Evolutionary conservation across 2,888 invertebrate genomes (phyloP).

Genomic region (Desoria tigrina): DNA sequence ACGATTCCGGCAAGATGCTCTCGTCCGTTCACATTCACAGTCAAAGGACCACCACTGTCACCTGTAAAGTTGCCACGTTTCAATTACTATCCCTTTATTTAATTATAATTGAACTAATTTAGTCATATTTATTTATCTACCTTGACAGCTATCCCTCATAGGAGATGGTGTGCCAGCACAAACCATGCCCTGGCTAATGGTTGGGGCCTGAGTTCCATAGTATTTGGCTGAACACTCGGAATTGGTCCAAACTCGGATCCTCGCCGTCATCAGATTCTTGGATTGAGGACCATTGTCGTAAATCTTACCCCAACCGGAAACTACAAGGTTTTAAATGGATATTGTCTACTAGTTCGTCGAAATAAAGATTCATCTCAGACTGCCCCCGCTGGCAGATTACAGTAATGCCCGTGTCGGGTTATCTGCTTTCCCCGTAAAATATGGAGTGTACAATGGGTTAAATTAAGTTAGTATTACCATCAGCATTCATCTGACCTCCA

Average conservation of each 20-base stretch:
- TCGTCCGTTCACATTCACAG: not conserved
- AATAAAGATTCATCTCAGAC: too few relatives aligned
- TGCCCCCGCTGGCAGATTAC: too few relatives aligned
- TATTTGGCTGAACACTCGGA: conserved; percentile 75
- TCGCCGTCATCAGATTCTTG: conserved; percentile 76
- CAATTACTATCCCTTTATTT: too few relatives aligned
- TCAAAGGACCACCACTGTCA: not conserved
- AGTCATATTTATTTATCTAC: too few relatives aligned
- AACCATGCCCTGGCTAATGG: conserved; percentile 70
- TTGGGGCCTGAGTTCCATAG: conserved; percentile 82
- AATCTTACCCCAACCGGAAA: conserved; percentile 19
- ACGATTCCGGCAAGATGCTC: conserved; percentile 25
- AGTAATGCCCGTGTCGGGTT: too few relatives aligned
- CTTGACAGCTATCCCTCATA: conserved; percentile 33
- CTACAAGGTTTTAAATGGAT: too few relatives aligned
- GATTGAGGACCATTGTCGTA: conserved; percentile 77
- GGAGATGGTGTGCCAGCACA: conserved; percentile 33
- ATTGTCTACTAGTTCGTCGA: too few relatives aligned
- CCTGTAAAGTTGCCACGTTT: too few relatives aligned
- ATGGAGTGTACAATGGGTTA: too few relatives aligned
- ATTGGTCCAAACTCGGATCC: conserved; percentile 81
- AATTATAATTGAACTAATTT: too few relatives aligned
- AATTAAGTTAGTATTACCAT: too few relatives aligned
- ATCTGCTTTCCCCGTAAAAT: too few relatives aligned
- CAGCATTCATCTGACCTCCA: conserved; percentile 33